phyloP scores from a whole-genome alignment of 2,113 vertebrate genomes.

The Sylvia atricapilla region DNA sequence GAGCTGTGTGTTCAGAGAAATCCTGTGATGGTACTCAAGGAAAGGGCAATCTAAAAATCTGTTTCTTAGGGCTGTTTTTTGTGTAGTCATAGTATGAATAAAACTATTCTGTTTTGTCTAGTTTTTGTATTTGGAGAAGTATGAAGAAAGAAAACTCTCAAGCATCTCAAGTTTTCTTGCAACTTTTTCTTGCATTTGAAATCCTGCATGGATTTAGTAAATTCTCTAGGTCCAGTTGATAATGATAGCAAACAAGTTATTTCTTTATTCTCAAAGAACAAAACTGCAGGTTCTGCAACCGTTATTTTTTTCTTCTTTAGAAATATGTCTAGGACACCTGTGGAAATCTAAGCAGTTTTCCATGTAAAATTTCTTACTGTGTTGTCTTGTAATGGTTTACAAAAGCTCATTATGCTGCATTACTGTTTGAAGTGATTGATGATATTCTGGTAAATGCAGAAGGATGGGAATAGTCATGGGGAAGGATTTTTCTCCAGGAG shows the following conservation, averaged over 20 bases:
- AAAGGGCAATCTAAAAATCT: background rate
- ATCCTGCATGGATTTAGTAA: background rate
- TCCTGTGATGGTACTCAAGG: background rate
- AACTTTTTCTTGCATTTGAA: background rate
- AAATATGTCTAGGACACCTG: background rate
- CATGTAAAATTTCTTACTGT: background rate
- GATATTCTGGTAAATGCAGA: background rate
- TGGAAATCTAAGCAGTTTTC: background rate
- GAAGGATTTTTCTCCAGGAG: background rate
- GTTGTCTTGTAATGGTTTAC: background rate
- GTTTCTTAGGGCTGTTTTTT: background rate
- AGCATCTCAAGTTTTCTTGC: background rate
- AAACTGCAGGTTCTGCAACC: background rate
- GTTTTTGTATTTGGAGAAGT: background rate
- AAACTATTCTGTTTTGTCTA: background rate
- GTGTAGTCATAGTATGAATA: background rate
- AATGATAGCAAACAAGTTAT: background rate
- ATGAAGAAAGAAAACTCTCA: background rate
- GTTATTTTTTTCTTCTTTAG: background rate
- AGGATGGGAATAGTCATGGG: background rate
- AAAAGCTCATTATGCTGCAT: background rate
- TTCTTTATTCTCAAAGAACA: background rate
- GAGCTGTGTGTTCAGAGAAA: background rate
- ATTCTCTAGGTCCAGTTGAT: background rate
- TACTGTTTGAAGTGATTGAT: background rate